Base-by-base conservation (phyloP, 1,140 invertebrate species). In the Formica selysi region DNA sequence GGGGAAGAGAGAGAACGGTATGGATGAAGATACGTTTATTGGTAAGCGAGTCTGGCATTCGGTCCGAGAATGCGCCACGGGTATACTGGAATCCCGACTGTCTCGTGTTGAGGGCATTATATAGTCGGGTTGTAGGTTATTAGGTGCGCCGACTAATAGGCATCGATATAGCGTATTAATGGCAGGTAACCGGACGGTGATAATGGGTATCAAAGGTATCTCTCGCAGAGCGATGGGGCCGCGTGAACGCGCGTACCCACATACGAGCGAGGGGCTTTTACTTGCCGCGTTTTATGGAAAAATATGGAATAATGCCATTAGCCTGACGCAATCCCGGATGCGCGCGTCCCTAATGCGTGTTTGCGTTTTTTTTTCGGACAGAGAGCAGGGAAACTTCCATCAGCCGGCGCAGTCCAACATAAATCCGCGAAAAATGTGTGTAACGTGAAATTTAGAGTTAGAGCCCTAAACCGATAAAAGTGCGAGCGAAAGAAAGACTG, bases 21-120 rank as follows among this genome's bases (percentile, higher is more conserved):
- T 73, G 41, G 61, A 62, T n/a, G 29, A 19, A 78, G 81, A 81
- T 80, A 73, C 92, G 91, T 93, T 93, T 93, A 93, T 93, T 93
- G 91, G 90, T 76, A 93, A 93, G 91, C 89, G 90, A 91, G 87
- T 74, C 76, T 73, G 89, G 89, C 89, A 93, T 90, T 91, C 87
- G 89, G 89, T 90, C 61, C 87, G 88, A 89, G 89, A 90, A 90
- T 90, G 89, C 86, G 86, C 62, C 61, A 90, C 89, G 88, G 89
- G 74, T 90, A 87, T 84, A 83, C 88, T 57, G 89, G 89, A 90
- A 90, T 90, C 88, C 88, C 62, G 73, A 90, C 80, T 79, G 88
- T 74, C 86, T 65, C 79, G 78, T 67, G 89, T 76, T 89, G 89
- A 87, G 86, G 89, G 89, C 89, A 90, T 90, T 90, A 90, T 90